Evolutionary conservation across 2,113 vertebrate genomes (phyloP), one percentile per base, ranked within the genome.

Genomic region (Neogobius melanostomus): DNA sequence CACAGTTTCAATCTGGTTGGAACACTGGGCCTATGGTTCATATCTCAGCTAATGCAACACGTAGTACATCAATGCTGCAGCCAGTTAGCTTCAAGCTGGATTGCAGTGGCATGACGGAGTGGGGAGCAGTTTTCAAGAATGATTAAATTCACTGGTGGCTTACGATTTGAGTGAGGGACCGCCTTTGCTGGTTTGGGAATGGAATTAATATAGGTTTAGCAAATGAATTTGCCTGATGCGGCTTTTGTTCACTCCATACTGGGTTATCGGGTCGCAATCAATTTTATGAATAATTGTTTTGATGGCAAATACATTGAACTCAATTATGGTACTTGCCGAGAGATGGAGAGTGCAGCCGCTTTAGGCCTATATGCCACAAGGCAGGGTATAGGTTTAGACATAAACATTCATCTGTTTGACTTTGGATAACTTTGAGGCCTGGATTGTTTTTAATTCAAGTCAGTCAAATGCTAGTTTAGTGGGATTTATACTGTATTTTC

Each of bases 41-140:
- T 77, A 71, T 75, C 50, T 81, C 51, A 56, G 67, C 67, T 53
- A 5, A 7, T 48, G 66, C 57, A 60, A 70, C 14, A 62, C 64
- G 53, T 15, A 12, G 69, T 74, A 80, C 56, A 61, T 28, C 50
- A 56, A 69, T 69, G 71, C 15, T n/a, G 50, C 54, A 62, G 49
- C 43, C 52, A 28, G 62, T 56, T 68, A 49, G 53, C 54, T 65
- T 45, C 16, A 8, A 66, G 67, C 56, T 7, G 43, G 28, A 74
- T 46, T 45, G 44, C 59, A n/a, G 59, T 5, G 59, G 42, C 15
- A 42, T 61, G 59, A 61, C 59, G 59, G 59, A 61, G 43, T n/a
- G 6, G 36, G 59, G 59, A 60, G 43, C 59, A 45, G 59, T 61
- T 43, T 61, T 61, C 59, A 45, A 42, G 9, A 44, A 43, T 44